A percentile compares a stretch with the other conserved stretches of the same genome.
phyloP scores from a whole-genome alignment of 1,140 invertebrate genomes.

The Adelges cooleyi region DNA sequence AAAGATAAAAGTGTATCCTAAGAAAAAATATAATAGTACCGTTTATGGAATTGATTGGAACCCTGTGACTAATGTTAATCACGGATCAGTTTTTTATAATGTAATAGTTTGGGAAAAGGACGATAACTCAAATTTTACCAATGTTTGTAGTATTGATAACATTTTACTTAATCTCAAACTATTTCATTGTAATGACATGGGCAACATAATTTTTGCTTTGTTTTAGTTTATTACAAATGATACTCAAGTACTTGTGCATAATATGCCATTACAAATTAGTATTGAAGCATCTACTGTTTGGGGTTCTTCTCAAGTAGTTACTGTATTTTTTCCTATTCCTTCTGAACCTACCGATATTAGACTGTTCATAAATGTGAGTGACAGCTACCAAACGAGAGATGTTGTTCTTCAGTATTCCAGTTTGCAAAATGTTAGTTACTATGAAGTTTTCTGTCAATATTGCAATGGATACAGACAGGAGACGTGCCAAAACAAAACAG shows the following conservation, averaged over 20 bases:
- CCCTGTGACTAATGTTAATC: slow-evolving; percentile 57
- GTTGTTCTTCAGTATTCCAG: slow-evolving; percentile 7
- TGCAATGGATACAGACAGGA: not conserved
- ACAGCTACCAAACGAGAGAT: not conserved
- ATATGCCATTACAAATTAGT: slow-evolving; percentile 53
- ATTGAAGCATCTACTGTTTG: slow-evolving; percentile 73
- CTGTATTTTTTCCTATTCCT: slow-evolving; percentile 59
- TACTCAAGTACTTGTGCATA: not conserved
- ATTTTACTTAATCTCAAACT: not conserved
- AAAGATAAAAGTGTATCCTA: slow-evolving; percentile 53
- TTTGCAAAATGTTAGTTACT: slow-evolving; percentile 2
- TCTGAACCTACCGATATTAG: slow-evolving; percentile 55
- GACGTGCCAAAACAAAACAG: not conserved
- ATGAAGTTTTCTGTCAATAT: slow-evolving; percentile 6
- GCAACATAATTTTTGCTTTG: not conserved
- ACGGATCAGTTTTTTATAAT: slow-evolving; percentile 72
- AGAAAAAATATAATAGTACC: not conserved
- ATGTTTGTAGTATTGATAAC: not conserved
- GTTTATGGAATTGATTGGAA: slow-evolving; percentile 54
- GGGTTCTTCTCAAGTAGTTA: slow-evolving; percentile 53
- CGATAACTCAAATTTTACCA: slow-evolving; percentile 27
- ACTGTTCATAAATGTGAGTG: slow-evolving; percentile 47
- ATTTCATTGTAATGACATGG: no score
- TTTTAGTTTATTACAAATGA: slow-evolving; percentile 16
- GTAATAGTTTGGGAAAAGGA: slow-evolving; percentile 48